Evolutionary conservation across 2,113 vertebrate genomes (phyloP).

Genomic region (Spheniscus mendiculus): DNA sequence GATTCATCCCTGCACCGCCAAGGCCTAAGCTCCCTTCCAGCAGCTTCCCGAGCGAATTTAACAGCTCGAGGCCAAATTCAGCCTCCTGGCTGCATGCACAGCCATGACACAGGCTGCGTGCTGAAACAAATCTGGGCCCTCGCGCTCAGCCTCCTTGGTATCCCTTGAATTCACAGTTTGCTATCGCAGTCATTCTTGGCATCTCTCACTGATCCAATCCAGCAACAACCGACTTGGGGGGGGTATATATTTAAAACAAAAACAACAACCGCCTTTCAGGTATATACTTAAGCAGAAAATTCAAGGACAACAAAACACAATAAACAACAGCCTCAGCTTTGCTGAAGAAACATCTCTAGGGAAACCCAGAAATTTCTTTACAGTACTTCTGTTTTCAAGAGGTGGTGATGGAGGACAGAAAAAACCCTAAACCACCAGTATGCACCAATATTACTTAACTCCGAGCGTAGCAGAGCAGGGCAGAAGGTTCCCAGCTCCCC

Average conservation of each 20-base stretch:
- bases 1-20: neutral
- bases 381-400: neutral
- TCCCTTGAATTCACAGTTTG: neutral
- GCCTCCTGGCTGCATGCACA: neutral
- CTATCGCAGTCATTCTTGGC: neutral
- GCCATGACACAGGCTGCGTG: rapidly evolving
- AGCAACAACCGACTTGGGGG: neutral
- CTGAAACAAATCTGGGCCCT: neutral
- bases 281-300: neutral
- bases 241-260: neutral
- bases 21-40: neutral
- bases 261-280: rapidly evolving
- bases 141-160: rapidly evolving
- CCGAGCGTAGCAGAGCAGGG: rapidly evolving
- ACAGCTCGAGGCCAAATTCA: neutral
- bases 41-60: neutral
- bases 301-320: neutral
- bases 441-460: neutral
- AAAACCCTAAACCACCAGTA: neutral
- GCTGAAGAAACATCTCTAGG: neutral
- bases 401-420: neutral
- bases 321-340: neutral
- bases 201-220: neutral
- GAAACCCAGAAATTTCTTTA: neutral
- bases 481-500: neutral